A percentile compares a stretch with the other conserved stretches of the same genome.
Evolutionary conservation across 2,113 vertebrate species (phyloP).

Genomic region (Zosterops borbonicus): DNA sequence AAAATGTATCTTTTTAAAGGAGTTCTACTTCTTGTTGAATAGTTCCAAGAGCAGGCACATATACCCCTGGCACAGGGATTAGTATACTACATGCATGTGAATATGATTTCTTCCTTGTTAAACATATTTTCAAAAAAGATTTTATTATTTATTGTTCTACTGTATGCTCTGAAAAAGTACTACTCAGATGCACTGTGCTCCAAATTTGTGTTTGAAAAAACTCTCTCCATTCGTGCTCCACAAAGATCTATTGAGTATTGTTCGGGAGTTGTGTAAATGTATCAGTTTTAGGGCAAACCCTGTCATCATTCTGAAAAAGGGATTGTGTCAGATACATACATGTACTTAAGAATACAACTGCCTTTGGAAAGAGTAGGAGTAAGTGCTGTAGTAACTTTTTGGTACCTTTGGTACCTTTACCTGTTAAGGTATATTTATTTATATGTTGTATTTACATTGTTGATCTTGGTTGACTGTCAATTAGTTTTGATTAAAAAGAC

Average conservation of each 20-base stretch:
- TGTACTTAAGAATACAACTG: not conserved
- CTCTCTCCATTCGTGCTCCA: not conserved
- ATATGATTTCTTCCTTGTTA: not conserved
- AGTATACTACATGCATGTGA: not conserved
- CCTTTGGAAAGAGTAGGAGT: not conserved
- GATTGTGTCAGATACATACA: not conserved
- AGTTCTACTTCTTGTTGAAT: not conserved
- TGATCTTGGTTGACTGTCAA: not conserved
- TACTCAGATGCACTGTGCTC: not conserved
- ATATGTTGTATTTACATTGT: not conserved
- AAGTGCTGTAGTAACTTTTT: not conserved
- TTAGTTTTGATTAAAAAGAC: not conserved
- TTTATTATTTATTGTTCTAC: not conserved
- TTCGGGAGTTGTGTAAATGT: not conserved
- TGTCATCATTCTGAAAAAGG: not conserved
- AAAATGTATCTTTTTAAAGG: not conserved
- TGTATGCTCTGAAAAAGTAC: not conserved
- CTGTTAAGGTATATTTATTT: not conserved
- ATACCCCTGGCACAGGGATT: not conserved
- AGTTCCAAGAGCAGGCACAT: not conserved
- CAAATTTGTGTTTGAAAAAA: not conserved
- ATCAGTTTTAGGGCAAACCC: not conserved
- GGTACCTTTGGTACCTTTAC: not conserved
- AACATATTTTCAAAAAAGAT: not conserved
- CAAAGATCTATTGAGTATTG: not conserved